Percentiles rank a stretch among this genome's conserved stretches.
Conservation (phyloP, 1,140 invertebrate genomes). For the Cotesia vestalis region DNA sequence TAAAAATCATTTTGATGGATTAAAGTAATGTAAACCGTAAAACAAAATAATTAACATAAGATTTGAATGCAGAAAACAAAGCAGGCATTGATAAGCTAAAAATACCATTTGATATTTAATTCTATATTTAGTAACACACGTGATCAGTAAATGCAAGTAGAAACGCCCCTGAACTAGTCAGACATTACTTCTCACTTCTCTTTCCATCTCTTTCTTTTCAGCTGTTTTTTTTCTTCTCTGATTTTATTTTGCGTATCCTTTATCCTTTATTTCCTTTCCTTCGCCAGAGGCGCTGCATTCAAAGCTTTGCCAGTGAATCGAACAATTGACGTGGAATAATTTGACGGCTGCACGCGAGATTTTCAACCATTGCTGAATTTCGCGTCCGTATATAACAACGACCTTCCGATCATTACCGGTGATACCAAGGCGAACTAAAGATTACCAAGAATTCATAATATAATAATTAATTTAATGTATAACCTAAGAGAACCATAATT, state of each 20-base stretch:
- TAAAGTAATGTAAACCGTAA: too few species aligned
- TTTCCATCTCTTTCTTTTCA: not conserved
- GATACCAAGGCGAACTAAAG: slow-evolving; percentile 14
- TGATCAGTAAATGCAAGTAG: slow-evolving; percentile 5
- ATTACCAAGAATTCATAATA: not conserved
- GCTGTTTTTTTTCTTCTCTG: too few species aligned
- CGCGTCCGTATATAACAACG: not conserved
- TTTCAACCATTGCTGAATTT: not conserved
- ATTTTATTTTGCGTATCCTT: too few species aligned
- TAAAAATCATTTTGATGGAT: too few species aligned
- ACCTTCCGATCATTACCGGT: slow-evolving; percentile 6
- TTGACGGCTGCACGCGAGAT: slow-evolving; percentile 17
- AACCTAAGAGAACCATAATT: too few species aligned
- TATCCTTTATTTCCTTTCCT: too few species aligned
- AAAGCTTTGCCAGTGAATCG: not conserved
- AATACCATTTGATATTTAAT: not conserved
- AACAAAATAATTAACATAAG: not conserved
- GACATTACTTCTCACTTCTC: slow-evolving; percentile 9
- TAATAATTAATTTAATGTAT: slow-evolving; percentile 1
- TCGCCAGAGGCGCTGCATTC: not conserved
- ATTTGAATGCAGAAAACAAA: too few species aligned
- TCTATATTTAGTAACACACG: slow-evolving; percentile 1
- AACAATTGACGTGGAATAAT: slow-evolving; percentile 22
- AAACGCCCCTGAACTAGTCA: slow-evolving; percentile 22
- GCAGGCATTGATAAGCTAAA: too few species aligned